Evolutionary conservation across 2,888 invertebrate genomes (phyloP), one percentile per base, ranked within the genome.

Genomic region (Drosophila testacea): DNA sequence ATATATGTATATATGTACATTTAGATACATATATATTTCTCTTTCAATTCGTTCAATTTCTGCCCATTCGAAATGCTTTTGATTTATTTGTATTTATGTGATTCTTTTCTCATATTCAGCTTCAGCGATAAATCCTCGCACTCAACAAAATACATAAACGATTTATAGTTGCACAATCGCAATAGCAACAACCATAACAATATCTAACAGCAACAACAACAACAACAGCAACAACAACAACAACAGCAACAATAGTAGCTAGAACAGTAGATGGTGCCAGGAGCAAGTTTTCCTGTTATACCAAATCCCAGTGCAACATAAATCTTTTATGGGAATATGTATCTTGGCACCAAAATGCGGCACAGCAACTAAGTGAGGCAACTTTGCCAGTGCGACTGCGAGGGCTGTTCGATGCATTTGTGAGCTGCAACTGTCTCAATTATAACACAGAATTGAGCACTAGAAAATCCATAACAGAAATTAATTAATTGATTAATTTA

Each of bases 61-160:
- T 80, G 78, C 81, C 28, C 81, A 82, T 88, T 86, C 73, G 79
- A 78, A 87, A 83, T 83, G 73, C 87, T 76, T 89, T 89, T 83
- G 83, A 83, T 83, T 83, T 83, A 83, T 83, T 83, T 83, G 89
- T 83, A 81, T 88, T 83, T 88, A 81, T 83, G 83, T 76, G 89
- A 89, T 81, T 89, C 84, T 65, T 73, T 83, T 80, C 78, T 73
- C 83, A 83, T 88, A 83, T 77, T 67, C 87, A 75, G 73, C 81
- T 86, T 59, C 69, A 66, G 81, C 89, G 73, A 83, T 89, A 83
- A 83, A 83, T 83, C 76, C 83, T 83, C 81, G 83, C 87, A 83
- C 87, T 83, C 89, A 83, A 88, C 83, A 88, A 86, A 88, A 88
- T 86, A 87, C 84, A 89, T 83, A 87, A 83, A 87, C 83, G 87